Evolutionary conservation across 2,113 vertebrate species (phyloP).

Genomic region (Gila orcuttii): DNA sequence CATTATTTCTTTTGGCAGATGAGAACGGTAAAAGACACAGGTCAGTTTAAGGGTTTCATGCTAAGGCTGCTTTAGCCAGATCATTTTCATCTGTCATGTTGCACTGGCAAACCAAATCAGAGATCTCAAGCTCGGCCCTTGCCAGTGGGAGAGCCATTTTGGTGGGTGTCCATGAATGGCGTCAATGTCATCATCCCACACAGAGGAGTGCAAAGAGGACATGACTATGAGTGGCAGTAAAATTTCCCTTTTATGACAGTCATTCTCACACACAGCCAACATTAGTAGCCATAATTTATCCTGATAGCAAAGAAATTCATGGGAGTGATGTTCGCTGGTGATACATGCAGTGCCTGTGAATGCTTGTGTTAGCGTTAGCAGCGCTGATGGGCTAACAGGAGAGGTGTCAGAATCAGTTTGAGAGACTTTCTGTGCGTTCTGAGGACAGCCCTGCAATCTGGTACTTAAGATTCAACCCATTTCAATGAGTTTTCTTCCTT

Average conservation of each 20-base stretch:
- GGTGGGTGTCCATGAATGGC: conserved; percentile 76
- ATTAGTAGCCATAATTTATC: conserved; percentile 82
- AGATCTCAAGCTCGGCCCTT: conserved; percentile 33
- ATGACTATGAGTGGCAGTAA: conserved; percentile 49
- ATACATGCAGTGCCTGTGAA: conserved; percentile 83
- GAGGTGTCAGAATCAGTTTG: conserved; percentile 74
- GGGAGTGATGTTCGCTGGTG: conserved; percentile 77
- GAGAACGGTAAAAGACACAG: neutral
- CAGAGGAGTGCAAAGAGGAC: conserved; percentile 74
- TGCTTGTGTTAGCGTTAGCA: conserved; percentile 79
- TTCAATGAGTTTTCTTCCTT: conserved; percentile 16
- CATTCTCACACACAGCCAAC: conserved; percentile 76
- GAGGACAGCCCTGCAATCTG: conserved; percentile 58
- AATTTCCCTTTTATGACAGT: conserved; percentile 73
- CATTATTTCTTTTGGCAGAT: conserved; percentile 23
- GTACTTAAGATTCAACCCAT: conserved; percentile 42
- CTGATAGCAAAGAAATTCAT: conserved; percentile 74
- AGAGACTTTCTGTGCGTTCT: conserved; percentile 50
- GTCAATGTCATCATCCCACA: conserved; percentile 83
- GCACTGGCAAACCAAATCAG: conserved; percentile 11
- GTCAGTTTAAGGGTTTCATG: neutral
- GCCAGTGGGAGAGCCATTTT: conserved; percentile 78
- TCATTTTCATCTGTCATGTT: conserved; percentile 14
- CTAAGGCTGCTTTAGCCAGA: neutral
- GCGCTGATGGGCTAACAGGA: conserved; percentile 76